Percentiles rank a stretch among this genome's conserved stretches.
These are phyloP conservation scores for Acanthochromis polyacanthus DNA, from an alignment of 2,113 vertebrate genomes.

Conservation along the genomic window DNA sequence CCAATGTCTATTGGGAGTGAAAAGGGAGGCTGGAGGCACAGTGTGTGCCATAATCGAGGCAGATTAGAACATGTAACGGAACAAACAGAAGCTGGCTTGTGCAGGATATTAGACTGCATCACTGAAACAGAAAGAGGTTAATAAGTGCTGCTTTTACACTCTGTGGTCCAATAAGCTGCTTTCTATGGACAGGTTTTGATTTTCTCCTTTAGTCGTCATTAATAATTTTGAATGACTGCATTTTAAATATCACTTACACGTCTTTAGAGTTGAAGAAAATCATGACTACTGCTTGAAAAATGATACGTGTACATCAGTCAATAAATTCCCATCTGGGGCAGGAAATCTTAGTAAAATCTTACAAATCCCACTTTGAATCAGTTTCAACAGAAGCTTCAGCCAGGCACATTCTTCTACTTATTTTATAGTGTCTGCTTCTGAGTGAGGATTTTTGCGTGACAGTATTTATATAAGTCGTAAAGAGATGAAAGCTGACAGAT, in stretches of 20 bases:
- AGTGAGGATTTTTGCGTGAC: slow-evolving; percentile 2
- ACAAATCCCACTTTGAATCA: slow-evolving; percentile 14
- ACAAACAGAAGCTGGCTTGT: not conserved
- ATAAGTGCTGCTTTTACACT: not conserved
- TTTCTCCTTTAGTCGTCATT: not conserved
- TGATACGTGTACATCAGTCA: not conserved
- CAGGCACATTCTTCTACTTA: slow-evolving; percentile 17
- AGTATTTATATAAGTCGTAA: slow-evolving; percentile 19
- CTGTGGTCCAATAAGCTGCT: not conserved
- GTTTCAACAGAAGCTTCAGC: slow-evolving; percentile 9
- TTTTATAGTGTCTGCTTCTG: slow-evolving; percentile 25
- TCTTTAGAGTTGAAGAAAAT: not conserved
- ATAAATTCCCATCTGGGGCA: not conserved
- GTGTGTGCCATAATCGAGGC: not conserved
- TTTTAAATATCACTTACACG: not conserved
- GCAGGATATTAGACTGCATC: not conserved
- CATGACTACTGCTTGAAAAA: not conserved
- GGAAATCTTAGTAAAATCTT: slow-evolving; percentile 14
- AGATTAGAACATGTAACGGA: not conserved
- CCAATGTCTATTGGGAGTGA: not conserved
- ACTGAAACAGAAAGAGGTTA: not conserved
- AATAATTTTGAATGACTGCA: not conserved
- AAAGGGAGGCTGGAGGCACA: not conserved
- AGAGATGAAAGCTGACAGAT: slow-evolving; percentile 35
- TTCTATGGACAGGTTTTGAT: not conserved